These are phyloP conservation scores for Leucophenga maculata DNA, from an alignment of 2,888 invertebrate genomes.

Conservation along the genomic window DNA sequence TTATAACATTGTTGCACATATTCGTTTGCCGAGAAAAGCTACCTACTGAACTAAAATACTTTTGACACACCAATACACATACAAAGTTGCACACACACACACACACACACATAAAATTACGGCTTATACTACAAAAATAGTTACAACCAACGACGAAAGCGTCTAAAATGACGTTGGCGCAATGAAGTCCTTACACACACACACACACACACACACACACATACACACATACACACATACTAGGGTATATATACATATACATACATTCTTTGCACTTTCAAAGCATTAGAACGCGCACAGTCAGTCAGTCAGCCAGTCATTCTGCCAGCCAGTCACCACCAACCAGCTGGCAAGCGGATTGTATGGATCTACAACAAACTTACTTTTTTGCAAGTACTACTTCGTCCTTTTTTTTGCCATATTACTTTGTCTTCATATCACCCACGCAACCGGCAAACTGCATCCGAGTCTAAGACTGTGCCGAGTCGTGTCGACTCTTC, in stretches of 20 bases:
- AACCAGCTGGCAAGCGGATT: constrained; percentile 39
- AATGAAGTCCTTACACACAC: constrained; percentile 28
- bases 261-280: neutral
- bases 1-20: constrained; percentile 60
- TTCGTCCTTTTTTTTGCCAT: neutral
- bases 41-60: constrained; percentile 43
- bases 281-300: constrained; percentile 11
- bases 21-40: constrained; percentile 29
- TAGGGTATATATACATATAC: neutral
- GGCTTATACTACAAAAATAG: constrained; percentile 56
- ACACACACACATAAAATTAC: constrained; percentile 26
- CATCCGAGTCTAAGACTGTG: constrained; percentile 29
- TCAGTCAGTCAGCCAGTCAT: neutral
- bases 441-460: constrained; percentile 32
- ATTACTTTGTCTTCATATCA: neutral
- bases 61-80: constrained; percentile 30
- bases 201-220: constrained; percentile 12
- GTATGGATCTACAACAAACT: constrained; percentile 6
- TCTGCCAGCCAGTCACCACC: constrained; percentile 35
- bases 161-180: constrained; percentile 22
- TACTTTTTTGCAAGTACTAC: neutral
- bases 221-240: constrained; percentile 22
- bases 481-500: constrained; percentile 10
- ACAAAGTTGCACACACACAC: constrained; percentile 10
- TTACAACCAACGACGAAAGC: constrained; percentile 48